These are phyloP conservation scores for Burhinus oedicnemus DNA, from an alignment of 2,113 vertebrate species.

Conservation along the genomic window DNA sequence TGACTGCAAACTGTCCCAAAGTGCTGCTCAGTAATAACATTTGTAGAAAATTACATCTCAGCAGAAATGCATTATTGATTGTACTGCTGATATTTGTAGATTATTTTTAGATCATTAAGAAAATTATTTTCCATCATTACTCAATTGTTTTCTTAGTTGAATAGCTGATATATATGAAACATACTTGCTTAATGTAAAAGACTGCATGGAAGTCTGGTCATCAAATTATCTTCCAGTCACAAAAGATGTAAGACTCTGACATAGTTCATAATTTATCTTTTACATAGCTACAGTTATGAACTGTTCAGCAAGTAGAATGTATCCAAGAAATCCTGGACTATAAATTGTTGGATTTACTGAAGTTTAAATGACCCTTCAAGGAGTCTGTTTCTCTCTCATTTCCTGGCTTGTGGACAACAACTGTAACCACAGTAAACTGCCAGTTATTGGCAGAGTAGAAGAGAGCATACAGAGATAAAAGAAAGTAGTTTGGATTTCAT, in stretches of 20 bases:
- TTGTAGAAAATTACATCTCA: neutral
- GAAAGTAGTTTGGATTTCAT: neutral
- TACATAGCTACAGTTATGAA: neutral
- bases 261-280: neutral
- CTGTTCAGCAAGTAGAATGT: neutral
- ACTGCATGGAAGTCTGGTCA: neutral
- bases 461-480: neutral
- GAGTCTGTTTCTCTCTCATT: neutral
- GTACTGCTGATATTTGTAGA: neutral
- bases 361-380: neutral
- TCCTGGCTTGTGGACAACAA: neutral
- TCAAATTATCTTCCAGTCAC: neutral
- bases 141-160: neutral
- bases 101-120: neutral
- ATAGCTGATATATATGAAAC: neutral
- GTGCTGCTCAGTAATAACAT: neutral
- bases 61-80: neutral
- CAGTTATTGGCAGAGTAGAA: neutral
- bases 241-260: neutral
- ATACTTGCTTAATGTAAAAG: neutral
- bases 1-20: neutral
- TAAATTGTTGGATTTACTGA: slow-evolving; percentile 5
- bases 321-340: neutral
- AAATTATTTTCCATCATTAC: neutral
- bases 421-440: neutral